Conservation (phyloP, 2,888 invertebrate genomes). For the Lycia hirtaria region DNA sequence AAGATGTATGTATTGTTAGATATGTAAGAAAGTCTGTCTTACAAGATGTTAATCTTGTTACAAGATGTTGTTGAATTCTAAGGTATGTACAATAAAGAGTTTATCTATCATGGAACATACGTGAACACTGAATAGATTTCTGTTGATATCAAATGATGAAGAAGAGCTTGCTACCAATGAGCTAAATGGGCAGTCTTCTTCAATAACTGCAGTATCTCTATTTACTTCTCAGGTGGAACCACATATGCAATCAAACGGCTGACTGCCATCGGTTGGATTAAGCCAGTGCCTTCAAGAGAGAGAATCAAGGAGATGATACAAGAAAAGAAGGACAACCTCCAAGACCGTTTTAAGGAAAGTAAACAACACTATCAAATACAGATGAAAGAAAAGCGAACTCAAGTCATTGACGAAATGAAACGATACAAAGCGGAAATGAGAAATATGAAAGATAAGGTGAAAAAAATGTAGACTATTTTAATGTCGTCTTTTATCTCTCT, state of each 20-base stretch:
- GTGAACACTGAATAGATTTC: no score
- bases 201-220: no score
- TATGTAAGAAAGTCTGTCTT: no score
- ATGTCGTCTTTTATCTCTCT: neutral
- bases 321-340: slow-evolving; percentile 86
- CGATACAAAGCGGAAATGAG: slow-evolving; percentile 80
- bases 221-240: slow-evolving; percentile 93
- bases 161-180: no score
- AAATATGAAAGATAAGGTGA: slow-evolving; percentile 77
- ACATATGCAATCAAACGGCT: slow-evolving; percentile 93
- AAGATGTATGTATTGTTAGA: no score
- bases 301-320: slow-evolving; percentile 87
- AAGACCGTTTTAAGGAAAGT: slow-evolving; percentile 86
- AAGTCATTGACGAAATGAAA: slow-evolving; percentile 82
- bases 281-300: slow-evolving; percentile 90
- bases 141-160: no score
- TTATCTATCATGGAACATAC: no score
- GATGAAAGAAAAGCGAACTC: slow-evolving; percentile 71
- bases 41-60: no score
- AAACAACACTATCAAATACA: slow-evolving; percentile 75
- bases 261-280: slow-evolving; percentile 92
- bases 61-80: no score
- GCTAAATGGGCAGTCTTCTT: no score
- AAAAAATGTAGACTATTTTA: slow-evolving; percentile 59
- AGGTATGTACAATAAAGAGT: no score